Base-by-base conservation (phyloP, 1,140 invertebrate species). In the Psix sp. region DNA sequence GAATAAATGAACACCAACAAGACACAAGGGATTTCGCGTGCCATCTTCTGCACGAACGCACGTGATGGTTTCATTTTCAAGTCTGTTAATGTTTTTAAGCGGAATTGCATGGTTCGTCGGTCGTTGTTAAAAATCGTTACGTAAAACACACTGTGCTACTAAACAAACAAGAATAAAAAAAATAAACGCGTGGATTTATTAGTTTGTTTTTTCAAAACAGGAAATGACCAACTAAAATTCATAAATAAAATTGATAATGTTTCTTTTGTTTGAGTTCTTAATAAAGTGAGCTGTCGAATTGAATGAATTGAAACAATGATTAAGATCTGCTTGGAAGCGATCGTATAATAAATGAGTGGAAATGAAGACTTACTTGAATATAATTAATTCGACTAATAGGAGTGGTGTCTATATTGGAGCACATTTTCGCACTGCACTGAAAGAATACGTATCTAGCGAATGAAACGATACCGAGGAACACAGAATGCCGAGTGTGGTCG, bases 331-430 rank as follows among this genome's bases (percentile, higher is more conserved):
- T n/a, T n/a, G n/a, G n/a, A n/a, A n/a, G n/a, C n/a, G n/a, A n/a
- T n/a, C n/a, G n/a, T n/a, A n/a, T n/a, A n/a, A n/a, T n/a, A n/a
- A n/a, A n/a, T n/a, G n/a, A n/a, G n/a, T 2, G 13, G 21, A 45
- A 3, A 3, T 20, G 29, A 9, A 5, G 70, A 72, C 78, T 79
- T 63, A 79, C 80, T 80, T 48, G 77, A 62, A 68, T 74, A 77
- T 35, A 42, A 26, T 26, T 29, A 11, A 3, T 39, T 79, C 54
- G 56, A 66, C 75, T 62, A 39, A 31, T 56, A 45, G 0, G 42
- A 74, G 14, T 10, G 6, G n/a, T 35, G n/a, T 65, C 42, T 35
- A 20, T 48, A 48, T 15, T 21, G 16, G 18, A 15, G 24, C 51
- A 52, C 57, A 63, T 68, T 33, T 35, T 68, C 24, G 39, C 43